These are phyloP conservation scores for Cosmopolites sordidus DNA, from an alignment of 2,888 invertebrate species.

Conservation along the genomic window DNA sequence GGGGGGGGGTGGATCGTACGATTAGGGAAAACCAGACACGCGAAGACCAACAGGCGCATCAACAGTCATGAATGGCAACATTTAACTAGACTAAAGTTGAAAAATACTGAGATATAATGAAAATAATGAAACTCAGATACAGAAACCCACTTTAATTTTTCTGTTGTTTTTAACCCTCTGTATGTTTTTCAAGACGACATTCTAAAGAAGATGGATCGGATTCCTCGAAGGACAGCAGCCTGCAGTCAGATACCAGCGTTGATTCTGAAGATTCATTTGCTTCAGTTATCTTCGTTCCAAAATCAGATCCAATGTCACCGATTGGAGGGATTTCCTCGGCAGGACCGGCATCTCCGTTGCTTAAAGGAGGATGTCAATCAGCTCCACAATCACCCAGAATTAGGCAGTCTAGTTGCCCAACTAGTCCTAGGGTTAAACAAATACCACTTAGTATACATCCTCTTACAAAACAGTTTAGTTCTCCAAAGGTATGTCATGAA, in stretches of 20 bases:
- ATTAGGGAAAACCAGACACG: too few species aligned
- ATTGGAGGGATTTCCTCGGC: conserved; percentile 53
- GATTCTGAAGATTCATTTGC: conserved; percentile 93
- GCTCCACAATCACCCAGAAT: conserved; percentile 74
- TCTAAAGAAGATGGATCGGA: conserved; percentile 86
- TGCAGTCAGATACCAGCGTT: conserved; percentile 90
- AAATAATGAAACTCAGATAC: too few species aligned
- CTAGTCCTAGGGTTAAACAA: conserved; percentile 64
- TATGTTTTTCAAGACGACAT: conserved; percentile 61
- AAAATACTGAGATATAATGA: too few species aligned
- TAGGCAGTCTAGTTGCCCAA: conserved; percentile 65
- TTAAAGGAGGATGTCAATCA: conserved; percentile 58
- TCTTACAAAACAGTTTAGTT: conserved; percentile 57
- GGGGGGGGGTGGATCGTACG: too few species aligned
- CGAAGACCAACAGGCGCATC: too few species aligned
- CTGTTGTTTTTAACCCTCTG: too few species aligned
- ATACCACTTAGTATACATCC: conserved; percentile 54
- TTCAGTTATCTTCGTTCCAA: conserved; percentile 87
- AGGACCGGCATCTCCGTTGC: conserved; percentile 59
- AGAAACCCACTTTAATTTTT: too few species aligned
- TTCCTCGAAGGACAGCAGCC: conserved; percentile 82
- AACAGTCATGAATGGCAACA: too few species aligned
- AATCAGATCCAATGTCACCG: conserved; percentile 67
- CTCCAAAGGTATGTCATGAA: conserved; percentile 47
- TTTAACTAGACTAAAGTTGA: too few species aligned